Conservation (phyloP, 2,888 invertebrate genomes). For the Mythimna albipuncta region DNA sequence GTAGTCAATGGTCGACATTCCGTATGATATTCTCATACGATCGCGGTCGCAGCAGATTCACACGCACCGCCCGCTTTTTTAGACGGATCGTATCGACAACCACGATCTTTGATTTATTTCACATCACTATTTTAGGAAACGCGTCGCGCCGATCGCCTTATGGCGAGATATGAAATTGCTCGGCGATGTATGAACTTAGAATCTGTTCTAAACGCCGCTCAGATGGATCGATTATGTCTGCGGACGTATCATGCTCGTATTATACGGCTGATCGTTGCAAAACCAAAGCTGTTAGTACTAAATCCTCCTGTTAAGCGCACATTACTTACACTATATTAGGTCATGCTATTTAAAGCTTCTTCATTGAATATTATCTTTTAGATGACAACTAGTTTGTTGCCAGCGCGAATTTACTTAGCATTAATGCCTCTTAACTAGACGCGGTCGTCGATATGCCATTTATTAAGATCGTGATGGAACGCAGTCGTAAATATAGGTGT, state of each 20-base stretch:
- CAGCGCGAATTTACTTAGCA: slow-evolving; percentile 67
- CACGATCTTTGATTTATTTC: slow-evolving; percentile 88
- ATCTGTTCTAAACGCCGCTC: slow-evolving; percentile 76
- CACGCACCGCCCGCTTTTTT: slow-evolving; percentile 84
- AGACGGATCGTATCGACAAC: slow-evolving; percentile 80
- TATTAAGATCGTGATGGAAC: slow-evolving; percentile 66
- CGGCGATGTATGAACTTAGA: slow-evolving; percentile 77
- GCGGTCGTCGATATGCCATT: slow-evolving; percentile 59
- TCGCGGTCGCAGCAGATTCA: slow-evolving; percentile 85
- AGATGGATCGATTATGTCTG: slow-evolving; percentile 75
- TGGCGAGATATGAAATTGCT: slow-evolving; percentile 87
- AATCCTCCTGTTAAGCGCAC: slow-evolving; percentile 68
- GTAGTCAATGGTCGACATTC: slow-evolving; percentile 76
- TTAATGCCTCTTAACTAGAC: slow-evolving; percentile 66
- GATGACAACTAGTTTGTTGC: slow-evolving; percentile 67
- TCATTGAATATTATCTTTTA: slow-evolving; percentile 73
- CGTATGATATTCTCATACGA: slow-evolving; percentile 83
- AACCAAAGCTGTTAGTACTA: slow-evolving; percentile 63
- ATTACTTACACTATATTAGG: slow-evolving; percentile 73
- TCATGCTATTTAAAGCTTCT: slow-evolving; percentile 73
- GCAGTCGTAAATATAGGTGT: slow-evolving; percentile 63
- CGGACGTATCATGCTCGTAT: slow-evolving; percentile 70
- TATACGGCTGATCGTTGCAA: slow-evolving; percentile 69
- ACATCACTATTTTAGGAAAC: slow-evolving; percentile 90
- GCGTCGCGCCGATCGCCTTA: slow-evolving; percentile 83